These are phyloP conservation scores for Xiphias gladius DNA, from an alignment of 2,113 vertebrate genomes.

Conservation along the genomic window DNA sequence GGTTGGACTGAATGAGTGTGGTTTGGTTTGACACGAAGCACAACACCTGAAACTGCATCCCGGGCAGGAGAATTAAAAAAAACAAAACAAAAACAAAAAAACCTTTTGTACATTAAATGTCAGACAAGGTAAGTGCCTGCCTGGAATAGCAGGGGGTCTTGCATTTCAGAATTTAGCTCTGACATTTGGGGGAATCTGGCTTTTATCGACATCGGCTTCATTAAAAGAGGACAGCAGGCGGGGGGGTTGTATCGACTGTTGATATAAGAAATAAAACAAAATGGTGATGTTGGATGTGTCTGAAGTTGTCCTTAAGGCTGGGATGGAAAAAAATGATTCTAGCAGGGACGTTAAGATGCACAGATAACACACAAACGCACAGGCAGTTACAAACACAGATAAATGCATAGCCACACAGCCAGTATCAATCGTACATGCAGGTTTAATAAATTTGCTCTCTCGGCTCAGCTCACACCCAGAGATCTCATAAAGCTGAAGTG, in stretches of 20 bases:
- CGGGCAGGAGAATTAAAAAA: too few species aligned
- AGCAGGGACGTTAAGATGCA: not conserved
- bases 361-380: not conserved
- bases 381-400: not conserved
- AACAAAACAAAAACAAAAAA: not conserved
- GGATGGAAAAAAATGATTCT: not conserved
- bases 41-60: not conserved
- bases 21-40: not conserved
- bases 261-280: too few species aligned
- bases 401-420: not conserved
- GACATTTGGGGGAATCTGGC: not conserved
- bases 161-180: not conserved
- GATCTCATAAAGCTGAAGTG: conserved; percentile 22
- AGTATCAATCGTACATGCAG: not conserved
- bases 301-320: not conserved
- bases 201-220: not conserved
- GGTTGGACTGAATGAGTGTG: not conserved
- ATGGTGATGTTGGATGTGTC: not conserved
- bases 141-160: not conserved
- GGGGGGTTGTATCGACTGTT: not conserved
- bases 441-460: conserved; percentile 31
- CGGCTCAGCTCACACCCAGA: conserved; percentile 33
- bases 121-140: not conserved
- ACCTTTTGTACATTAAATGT: not conserved
- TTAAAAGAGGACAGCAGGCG: not conserved